Conservation (phyloP, 2,797 vertebrate species). For the Lutjanus campechanus region DNA sequence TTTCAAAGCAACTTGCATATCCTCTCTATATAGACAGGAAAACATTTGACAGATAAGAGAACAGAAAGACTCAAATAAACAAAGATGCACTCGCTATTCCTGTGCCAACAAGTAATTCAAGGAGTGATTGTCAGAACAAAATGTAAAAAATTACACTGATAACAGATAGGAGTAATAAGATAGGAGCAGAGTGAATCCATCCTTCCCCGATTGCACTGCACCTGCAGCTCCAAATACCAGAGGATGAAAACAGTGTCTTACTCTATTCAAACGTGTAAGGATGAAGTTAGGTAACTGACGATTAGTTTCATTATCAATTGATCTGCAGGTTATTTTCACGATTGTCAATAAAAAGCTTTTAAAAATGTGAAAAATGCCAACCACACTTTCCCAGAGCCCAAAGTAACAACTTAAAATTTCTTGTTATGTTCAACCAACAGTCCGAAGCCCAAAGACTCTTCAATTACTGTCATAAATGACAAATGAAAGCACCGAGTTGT, state of each 20-base stretch:
- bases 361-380: too few relatives aligned
- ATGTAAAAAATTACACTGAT: constrained; percentile 6
- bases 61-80: constrained; percentile 6
- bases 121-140: neutral
- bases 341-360: too few relatives aligned
- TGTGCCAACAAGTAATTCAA: neutral
- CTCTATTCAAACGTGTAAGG: neutral
- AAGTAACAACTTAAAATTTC: too few relatives aligned
- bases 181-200: constrained; percentile 27
- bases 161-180: constrained; percentile 26
- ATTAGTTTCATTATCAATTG: too few relatives aligned
- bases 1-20: constrained; percentile 58
- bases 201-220: constrained; percentile 45
- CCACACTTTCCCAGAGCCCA: too few relatives aligned
- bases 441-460: too few relatives aligned
- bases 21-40: constrained; percentile 57
- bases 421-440: too few relatives aligned
- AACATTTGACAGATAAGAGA: constrained; percentile 25
- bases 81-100: neutral
- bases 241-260: constrained; percentile 8
- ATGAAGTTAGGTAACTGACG: neutral
- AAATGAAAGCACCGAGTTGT: too few relatives aligned
- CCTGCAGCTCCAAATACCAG: constrained; percentile 50
- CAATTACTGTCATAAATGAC: too few relatives aligned
- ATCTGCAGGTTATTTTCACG: too few relatives aligned